Evolutionary conservation across 2,888 invertebrate genomes (phyloP), one percentile per base, ranked within the genome.

Genomic region (Cyaniris semiargus): DNA sequence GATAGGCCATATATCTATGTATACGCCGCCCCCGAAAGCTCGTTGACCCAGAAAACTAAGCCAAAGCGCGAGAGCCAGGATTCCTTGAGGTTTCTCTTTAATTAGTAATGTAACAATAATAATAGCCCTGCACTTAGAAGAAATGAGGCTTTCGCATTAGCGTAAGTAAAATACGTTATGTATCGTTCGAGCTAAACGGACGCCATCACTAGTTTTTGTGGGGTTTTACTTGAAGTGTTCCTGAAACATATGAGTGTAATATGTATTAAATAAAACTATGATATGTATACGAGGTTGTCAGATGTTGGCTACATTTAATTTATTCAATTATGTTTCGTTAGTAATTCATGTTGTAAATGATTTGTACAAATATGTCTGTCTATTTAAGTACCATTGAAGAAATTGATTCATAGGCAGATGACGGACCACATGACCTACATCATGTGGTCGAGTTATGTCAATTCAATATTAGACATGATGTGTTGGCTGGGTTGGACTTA

Each of bases 1-100:
- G 78, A 78, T 70, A 77, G n/a, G 79, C 66, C 71, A 70, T 75
- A 72, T 79, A 78, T 77, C 76, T 78, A 78, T 81, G 79, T 80
- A 78, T 81, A 79, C 82, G 81, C 81, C 82, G 80, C 78, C 80
- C 80, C 80, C 81, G 78, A 80, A 79, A 80, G 81, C 82, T 80
- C 80, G 81, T 83, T 83, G 83, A 83, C 83, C 83, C 80, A 83
- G 81, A 82, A 82, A 80, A 79, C 78, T 80, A 80, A 80, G 80
- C 78, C 78, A 72, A 71, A 78, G 71, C 60, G 78, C 44, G 77
- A 44, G 56, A 44, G 34, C 72, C 66, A 77, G 72, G 44, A 71
- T 72, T 77, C 72, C 77, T 77, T 77, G 77, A 77, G 77, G 60
- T 72, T 77, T 77, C 77, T 76, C 71, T 76, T 78, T 78, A 78